A percentile compares a stretch with the other conserved stretches of the same genome.
These are phyloP conservation scores for Crotalus horridus DNA, from an alignment of 2,113 vertebrate species.

Conservation along the genomic window DNA sequence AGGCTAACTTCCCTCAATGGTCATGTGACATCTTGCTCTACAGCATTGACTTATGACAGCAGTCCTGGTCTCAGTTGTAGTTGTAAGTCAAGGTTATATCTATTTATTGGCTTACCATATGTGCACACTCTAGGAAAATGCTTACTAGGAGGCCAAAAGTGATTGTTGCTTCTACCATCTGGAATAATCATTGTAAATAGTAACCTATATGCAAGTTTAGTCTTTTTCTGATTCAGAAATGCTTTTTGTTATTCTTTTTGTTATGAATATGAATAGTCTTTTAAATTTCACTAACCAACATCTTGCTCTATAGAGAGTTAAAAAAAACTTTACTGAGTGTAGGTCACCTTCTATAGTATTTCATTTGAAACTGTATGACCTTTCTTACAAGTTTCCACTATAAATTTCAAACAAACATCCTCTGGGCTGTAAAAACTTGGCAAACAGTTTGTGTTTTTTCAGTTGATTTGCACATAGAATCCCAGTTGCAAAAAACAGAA, in stretches of 20 bases:
- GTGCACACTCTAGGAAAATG: background rate
- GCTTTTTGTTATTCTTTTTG: too few relatives aligned
- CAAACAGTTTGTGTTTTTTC: background rate
- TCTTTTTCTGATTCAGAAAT: background rate
- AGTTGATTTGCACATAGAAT: constrained; percentile 14
- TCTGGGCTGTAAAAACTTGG: background rate
- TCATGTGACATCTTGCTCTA: background rate
- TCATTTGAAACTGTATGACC: fast-evolving
- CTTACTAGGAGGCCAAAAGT: background rate
- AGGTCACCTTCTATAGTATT: background rate
- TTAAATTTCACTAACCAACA: background rate
- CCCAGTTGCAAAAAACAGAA: background rate
- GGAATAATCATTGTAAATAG: background rate
- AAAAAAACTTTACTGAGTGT: background rate
- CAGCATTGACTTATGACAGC: background rate
- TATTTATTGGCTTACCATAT: background rate
- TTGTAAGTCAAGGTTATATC: background rate
- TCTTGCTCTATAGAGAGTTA: background rate
- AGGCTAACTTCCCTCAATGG: too few relatives aligned
- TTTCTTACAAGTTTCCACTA: background rate
- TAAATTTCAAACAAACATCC: constrained; percentile 6
- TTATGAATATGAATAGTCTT: background rate
- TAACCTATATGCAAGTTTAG: background rate
- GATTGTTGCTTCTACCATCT: background rate
- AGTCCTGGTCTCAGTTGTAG: background rate